A percentile compares a stretch with the other conserved stretches of the same genome.
Conservation (phyloP, 2,797 vertebrate genomes). For the Cyprinella venusta region DNA sequence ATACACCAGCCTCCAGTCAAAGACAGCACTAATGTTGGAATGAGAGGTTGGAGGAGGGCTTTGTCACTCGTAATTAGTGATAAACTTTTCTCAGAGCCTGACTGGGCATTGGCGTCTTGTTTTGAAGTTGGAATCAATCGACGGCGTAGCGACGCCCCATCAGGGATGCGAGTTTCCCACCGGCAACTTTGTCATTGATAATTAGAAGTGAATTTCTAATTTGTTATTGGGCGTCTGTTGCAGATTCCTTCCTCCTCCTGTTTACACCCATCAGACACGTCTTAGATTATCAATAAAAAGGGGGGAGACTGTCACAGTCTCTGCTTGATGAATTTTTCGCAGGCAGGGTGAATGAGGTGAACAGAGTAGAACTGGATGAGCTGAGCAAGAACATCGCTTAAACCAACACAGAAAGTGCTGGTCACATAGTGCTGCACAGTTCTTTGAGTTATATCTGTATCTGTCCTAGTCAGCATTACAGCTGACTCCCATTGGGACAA, state of each 20-base stretch:
- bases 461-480: conserved; percentile 35
- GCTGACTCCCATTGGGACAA: conserved; percentile 22
- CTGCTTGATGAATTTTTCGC: conserved; percentile 38
- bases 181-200: conserved; percentile 51
- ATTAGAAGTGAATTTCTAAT: conserved; percentile 57
- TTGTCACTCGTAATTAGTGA: conserved; percentile 55
- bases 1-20: conserved; percentile 40
- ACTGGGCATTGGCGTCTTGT: conserved; percentile 40
- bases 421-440: background rate
- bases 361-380: conserved; percentile 15
- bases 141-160: conserved; percentile 38
- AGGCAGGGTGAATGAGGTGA: conserved; percentile 31
- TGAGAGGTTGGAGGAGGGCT: conserved; percentile 22
- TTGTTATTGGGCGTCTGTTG: conserved; percentile 48
- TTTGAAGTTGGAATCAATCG: conserved; percentile 45
- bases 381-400: conserved; percentile 2
- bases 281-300: conserved; percentile 51
- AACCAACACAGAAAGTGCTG: conserved; percentile 34
- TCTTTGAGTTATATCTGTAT: conserved; percentile 44
- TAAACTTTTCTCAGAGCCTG: conserved; percentile 44
- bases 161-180: conserved; percentile 40
- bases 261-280: conserved; percentile 46
- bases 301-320: conserved; percentile 39
- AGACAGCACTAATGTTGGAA: conserved; percentile 32
- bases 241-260: conserved; percentile 23